Evolutionary conservation across 1,140 invertebrate genomes (phyloP), one percentile per base, ranked within the genome.

Genomic region (Papilio polytes): DNA sequence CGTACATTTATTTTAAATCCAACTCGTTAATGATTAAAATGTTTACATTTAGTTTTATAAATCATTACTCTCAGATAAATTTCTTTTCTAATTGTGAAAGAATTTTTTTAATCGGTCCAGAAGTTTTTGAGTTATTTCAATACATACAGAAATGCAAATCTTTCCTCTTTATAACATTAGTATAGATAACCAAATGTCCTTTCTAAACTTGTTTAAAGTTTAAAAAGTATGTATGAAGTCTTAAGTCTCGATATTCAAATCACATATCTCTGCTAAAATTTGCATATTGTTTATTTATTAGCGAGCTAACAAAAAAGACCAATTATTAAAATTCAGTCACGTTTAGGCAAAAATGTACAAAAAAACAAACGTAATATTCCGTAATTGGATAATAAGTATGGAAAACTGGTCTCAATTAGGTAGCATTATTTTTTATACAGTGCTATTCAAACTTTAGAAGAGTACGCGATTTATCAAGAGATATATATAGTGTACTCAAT

Each of bases 41-140:
- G 31, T 36, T 26, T 36, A 36, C 36, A 41, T 8, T 41, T 41
- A 41, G 36, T 41, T 41, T 41, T 41, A 91, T 84, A 86, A 83
- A 10, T 84, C 87, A 1, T 83, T 81, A 0, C 0, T 83, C 89
- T 1, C 83, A 36, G 36, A 36, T 36, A 36, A 36, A 36, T 36
- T 36, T 4, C 36, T 3, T 36, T 36, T 36, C 36, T 36, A 36
- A 36, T 36, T 1, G 36, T 36, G 36, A 36, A 36, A 36, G 36
- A 36, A 36, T 36, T 36, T 36, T 36, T 36, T 4, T 3, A 36
- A 36, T 36, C 36, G 36, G 36, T 36, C 36, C 6, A 36, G 36
- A 3, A 36, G 36, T 36, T 36, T 36, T 36, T 36, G 6, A n/a
- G 36, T 36, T 36, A 36, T 36, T 26, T 26, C 26, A 26, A 26